Conservation (phyloP, 2,113 vertebrate species). For the Carollia perspicillata region DNA sequence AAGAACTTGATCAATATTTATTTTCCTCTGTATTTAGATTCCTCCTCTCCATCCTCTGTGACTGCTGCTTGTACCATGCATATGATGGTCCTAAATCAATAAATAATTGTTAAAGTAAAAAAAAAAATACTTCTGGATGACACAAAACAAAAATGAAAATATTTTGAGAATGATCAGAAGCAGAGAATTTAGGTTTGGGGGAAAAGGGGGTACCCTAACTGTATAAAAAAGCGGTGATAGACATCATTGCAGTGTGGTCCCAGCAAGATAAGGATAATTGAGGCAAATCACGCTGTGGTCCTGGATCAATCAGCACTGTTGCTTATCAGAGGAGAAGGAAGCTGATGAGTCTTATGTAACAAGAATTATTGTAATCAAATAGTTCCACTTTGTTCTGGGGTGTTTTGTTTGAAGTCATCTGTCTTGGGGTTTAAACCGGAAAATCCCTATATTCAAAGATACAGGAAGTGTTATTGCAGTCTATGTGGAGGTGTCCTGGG, state of each 20-base stretch:
- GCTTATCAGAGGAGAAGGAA: neutral
- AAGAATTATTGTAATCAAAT: neutral
- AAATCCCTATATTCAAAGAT: neutral
- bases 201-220: neutral
- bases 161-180: neutral
- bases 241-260: neutral
- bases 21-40: neutral
- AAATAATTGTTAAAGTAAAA: neutral
- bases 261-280: neutral
- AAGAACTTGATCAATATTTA: neutral
- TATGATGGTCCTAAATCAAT: neutral
- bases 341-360: neutral
- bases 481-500: no score
- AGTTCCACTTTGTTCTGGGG: neutral
- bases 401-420: conserved; percentile 19
- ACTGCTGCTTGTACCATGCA: neutral
- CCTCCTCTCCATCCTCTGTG: neutral
- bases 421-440: neutral
- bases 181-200: neutral
- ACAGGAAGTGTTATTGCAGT: no score
- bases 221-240: neutral
- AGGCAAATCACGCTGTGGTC: neutral
- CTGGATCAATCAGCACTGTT: no score
- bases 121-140: neutral
- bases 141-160: neutral